phyloP scores from a whole-genome alignment of 2,113 vertebrate genomes.

The Bos javanicus region DNA sequence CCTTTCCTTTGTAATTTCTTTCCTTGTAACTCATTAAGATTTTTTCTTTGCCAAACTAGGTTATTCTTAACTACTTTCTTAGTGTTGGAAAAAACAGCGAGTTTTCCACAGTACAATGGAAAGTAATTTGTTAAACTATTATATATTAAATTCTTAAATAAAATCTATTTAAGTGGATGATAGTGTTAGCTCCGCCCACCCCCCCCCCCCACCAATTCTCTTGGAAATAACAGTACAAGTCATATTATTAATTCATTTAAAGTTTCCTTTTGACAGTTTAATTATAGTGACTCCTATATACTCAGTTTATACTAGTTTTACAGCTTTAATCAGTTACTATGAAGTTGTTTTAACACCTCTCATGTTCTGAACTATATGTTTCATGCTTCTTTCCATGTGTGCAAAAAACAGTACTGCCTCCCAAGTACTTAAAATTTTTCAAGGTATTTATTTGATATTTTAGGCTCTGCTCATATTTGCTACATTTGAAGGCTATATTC shows the following conservation, averaged over 20 bases:
- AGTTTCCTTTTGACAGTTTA: not conserved
- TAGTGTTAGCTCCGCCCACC: not conserved
- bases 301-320: not conserved
- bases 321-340: not conserved
- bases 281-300: not conserved
- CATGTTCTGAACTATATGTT: not conserved
- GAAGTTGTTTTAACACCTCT: not conserved
- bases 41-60: not conserved
- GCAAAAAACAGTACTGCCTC: not conserved
- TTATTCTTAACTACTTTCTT: not conserved
- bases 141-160: not conserved
- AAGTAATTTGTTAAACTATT: not conserved
- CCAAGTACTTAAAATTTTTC: not conserved
- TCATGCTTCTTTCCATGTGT: not conserved
- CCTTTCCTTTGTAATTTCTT: not conserved
- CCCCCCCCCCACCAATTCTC: accelerated
- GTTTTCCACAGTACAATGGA: not conserved
- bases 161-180: not conserved
- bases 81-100: not conserved
- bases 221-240: not conserved
- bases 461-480: not conserved
- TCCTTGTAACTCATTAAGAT: not conserved
- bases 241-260: not conserved
- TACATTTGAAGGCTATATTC: not conserved
- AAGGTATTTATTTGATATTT: not conserved